Percentiles rank a stretch among this genome's conserved stretches.
Evolutionary conservation across 2,113 vertebrate species (phyloP).

Genomic region (Dromas ardeola): DNA sequence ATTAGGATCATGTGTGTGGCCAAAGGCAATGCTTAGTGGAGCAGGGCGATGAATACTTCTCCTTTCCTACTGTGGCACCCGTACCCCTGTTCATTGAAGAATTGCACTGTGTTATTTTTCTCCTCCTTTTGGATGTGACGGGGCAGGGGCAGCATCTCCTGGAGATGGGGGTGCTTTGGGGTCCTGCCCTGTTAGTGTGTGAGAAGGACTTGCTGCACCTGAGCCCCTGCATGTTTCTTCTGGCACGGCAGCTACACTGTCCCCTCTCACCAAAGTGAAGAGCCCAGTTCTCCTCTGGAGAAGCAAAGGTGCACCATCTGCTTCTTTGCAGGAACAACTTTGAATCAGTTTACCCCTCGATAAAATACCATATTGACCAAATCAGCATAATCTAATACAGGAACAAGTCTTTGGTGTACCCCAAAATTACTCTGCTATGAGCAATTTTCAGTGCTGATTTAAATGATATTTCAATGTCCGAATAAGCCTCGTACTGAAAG

Average conservation of each 20-base stretch:
- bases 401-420: background rate
- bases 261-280: accelerated
- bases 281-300: background rate
- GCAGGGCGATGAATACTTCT: background rate
- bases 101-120: accelerated
- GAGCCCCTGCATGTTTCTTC: accelerated
- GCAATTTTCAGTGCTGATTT: background rate
- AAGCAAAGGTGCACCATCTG: accelerated
- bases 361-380: background rate
- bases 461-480: background rate
- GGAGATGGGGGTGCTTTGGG: accelerated
- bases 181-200: background rate
- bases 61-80: background rate
- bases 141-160: background rate
- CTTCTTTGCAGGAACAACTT: background rate
- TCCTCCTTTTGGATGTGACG: background rate
- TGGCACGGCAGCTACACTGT: accelerated
- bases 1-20: background rate
- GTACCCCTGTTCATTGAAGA: accelerated
- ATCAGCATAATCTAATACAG: background rate
- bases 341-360: accelerated
- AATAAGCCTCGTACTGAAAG: background rate
- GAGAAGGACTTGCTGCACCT: background rate
- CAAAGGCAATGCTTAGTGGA: background rate
- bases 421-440: background rate